Percentiles rank a stretch among this genome's conserved stretches.
phyloP scores from a whole-genome alignment of 2,888 invertebrate genomes.

The Eristalinus sepulchralis region DNA sequence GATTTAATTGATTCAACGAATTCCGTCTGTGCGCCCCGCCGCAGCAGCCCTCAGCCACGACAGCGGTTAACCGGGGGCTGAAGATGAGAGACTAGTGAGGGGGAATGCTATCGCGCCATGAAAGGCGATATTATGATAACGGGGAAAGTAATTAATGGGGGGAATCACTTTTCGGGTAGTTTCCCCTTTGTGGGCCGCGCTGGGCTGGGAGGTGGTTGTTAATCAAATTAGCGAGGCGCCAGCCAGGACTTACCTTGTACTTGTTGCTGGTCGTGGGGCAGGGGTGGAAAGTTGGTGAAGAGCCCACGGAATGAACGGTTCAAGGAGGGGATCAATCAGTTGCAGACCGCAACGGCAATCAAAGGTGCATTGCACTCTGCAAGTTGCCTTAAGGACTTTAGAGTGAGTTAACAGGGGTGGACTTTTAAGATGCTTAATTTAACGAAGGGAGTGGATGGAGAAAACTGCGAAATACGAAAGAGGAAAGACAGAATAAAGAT shows the following conservation, averaged over 20 bases:
- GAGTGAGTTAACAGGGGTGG: not conserved
- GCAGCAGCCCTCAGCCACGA: not conserved
- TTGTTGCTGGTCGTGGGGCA: not conserved
- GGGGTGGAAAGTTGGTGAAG: not conserved
- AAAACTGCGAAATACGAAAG: too few species aligned
- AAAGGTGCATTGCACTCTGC: not conserved
- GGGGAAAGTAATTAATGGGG: constrained; percentile 60
- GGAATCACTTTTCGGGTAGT: constrained; percentile 58
- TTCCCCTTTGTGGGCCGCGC: constrained; percentile 10
- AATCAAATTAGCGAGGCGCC: constrained; percentile 28
- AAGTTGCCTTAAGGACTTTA: not conserved
- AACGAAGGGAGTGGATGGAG: too few species aligned
- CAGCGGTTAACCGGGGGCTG: constrained; percentile 34
- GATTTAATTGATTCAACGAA: constrained; percentile 59
- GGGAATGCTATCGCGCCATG: constrained; percentile 51
- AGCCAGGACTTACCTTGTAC: not conserved
- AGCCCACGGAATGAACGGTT: not conserved
- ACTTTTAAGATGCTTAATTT: too few species aligned
- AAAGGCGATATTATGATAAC: constrained; percentile 53
- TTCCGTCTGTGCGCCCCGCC: constrained; percentile 25
- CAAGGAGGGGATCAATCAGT: not conserved
- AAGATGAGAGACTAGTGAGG: constrained; percentile 7
- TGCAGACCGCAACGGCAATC: not conserved
- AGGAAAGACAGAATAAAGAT: not conserved
- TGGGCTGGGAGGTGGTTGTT: constrained; percentile 13